Evolutionary conservation across 2,113 vertebrate species (phyloP).

Genomic region (Dolichotis patagonum): DNA sequence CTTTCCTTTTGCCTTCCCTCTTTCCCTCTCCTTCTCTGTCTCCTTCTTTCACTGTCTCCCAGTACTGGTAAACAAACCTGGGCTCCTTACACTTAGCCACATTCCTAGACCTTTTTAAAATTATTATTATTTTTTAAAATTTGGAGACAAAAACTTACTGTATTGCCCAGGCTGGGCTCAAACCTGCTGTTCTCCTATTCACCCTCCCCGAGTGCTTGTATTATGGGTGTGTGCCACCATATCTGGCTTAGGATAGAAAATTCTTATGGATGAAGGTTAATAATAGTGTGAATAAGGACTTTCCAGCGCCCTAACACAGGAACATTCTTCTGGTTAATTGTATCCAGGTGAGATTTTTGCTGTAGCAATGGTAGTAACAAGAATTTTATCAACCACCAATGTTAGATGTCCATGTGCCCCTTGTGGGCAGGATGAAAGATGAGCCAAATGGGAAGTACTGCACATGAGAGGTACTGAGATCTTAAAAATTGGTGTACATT

Average conservation of each 20-base stretch:
- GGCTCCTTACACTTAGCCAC: background rate
- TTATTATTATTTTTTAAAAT: background rate
- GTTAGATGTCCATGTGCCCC: too few relatives aligned
- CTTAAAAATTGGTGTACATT: background rate
- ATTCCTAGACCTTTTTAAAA: background rate
- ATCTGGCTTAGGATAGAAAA: too few relatives aligned
- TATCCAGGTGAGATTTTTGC: background rate
- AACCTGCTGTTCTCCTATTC: too few relatives aligned
- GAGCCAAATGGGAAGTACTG: too few relatives aligned
- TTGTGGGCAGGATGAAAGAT: too few relatives aligned
- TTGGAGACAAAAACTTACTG: background rate
- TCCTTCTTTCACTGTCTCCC: background rate
- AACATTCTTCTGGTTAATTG: background rate
- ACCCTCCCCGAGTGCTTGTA: too few relatives aligned
- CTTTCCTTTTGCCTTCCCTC: background rate
- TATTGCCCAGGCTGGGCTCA: too few relatives aligned
- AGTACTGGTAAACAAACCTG: background rate
- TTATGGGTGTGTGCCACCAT: too few relatives aligned
- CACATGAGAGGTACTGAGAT: background rate
- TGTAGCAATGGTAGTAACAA: accelerated
- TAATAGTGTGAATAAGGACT: too few relatives aligned
- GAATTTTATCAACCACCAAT: too few relatives aligned
- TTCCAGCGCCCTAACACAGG: too few relatives aligned
- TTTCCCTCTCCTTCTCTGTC: background rate
- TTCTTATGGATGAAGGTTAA: too few relatives aligned